Percentiles rank a stretch among this genome's conserved stretches.
These are phyloP conservation scores for Catocala sponsa DNA, from an alignment of 2,888 invertebrate species.

Conservation along the genomic window DNA sequence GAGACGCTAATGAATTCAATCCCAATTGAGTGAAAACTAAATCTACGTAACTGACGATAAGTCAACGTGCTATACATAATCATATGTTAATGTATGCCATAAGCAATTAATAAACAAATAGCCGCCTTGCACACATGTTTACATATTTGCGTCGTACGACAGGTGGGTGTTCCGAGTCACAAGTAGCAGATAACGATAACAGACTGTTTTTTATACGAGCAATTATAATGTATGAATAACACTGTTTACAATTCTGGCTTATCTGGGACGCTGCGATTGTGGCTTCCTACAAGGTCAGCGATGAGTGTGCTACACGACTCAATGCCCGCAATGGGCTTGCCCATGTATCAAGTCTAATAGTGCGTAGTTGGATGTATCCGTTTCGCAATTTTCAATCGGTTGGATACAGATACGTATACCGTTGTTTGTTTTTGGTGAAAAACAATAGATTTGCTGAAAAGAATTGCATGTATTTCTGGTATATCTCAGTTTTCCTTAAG, in stretches of 20 bases:
- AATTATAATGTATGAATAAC: conserved; percentile 53
- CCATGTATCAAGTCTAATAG: conserved; percentile 7
- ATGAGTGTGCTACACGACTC: conserved; percentile 41
- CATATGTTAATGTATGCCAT: background rate
- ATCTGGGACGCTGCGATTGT: conserved; percentile 60
- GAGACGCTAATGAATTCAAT: too few relatives aligned
- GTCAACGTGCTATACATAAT: too few relatives aligned
- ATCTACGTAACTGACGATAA: too few relatives aligned
- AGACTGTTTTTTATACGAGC: conserved; percentile 44
- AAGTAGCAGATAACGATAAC: conserved; percentile 54
- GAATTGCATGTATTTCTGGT: too few relatives aligned
- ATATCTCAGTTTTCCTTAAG: too few relatives aligned
- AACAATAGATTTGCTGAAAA: too few relatives aligned
- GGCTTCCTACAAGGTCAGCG: conserved; percentile 57
- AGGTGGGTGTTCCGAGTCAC: conserved; percentile 66
- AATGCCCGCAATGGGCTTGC: conserved; percentile 28
- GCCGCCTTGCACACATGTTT: conserved; percentile 25
- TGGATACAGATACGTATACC: background rate
- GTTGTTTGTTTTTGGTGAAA: too few relatives aligned
- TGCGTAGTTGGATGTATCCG: conserved; percentile 24
- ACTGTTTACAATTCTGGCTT: conserved; percentile 56
- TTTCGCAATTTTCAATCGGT: conserved; percentile 20
- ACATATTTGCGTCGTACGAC: conserved; percentile 44
- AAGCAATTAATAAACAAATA: conserved; percentile 12
- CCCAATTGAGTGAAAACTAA: too few relatives aligned